Percentiles rank a stretch among this genome's conserved stretches.
Conservation (phyloP, 2,113 vertebrate genomes). For the Damaliscus lunatus region DNA sequence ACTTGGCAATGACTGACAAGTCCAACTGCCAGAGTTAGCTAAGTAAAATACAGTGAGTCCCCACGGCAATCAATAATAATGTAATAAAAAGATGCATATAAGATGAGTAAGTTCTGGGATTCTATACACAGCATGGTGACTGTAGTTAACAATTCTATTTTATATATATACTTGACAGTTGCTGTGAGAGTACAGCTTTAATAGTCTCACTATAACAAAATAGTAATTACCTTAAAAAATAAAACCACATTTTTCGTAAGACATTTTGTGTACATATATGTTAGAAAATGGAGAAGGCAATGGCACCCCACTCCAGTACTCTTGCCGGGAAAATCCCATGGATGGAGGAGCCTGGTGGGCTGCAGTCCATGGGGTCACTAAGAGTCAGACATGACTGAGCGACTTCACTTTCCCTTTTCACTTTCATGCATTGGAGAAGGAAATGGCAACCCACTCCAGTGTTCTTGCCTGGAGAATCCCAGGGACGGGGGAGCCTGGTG, state of each 20-base stretch:
- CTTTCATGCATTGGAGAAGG: no score
- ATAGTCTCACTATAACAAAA: not conserved
- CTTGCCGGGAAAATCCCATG: no score
- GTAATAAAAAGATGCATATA: not conserved
- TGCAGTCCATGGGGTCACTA: no score
- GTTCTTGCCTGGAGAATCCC: no score
- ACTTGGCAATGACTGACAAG: not conserved
- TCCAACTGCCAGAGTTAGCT: not conserved
- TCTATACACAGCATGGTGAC: not conserved
- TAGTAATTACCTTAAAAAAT: not conserved
- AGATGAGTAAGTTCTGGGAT: not conserved
- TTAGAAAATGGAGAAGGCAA: no score
- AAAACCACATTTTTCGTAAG: not conserved
- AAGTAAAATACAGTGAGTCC: not conserved
- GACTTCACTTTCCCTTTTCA: no score
- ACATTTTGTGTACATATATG: not conserved
- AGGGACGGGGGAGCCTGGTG: no score
- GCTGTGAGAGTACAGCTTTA: not conserved
- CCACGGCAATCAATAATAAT: not conserved
- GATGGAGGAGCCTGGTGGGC: no score
- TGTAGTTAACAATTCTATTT: not conserved
- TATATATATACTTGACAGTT: not conserved
- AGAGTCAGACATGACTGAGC: no score
- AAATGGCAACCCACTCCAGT: no score
- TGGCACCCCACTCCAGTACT: no score